These are phyloP conservation scores for Delia radicum DNA, from an alignment of 1,140 invertebrate genomes.

Conservation along the genomic window DNA sequence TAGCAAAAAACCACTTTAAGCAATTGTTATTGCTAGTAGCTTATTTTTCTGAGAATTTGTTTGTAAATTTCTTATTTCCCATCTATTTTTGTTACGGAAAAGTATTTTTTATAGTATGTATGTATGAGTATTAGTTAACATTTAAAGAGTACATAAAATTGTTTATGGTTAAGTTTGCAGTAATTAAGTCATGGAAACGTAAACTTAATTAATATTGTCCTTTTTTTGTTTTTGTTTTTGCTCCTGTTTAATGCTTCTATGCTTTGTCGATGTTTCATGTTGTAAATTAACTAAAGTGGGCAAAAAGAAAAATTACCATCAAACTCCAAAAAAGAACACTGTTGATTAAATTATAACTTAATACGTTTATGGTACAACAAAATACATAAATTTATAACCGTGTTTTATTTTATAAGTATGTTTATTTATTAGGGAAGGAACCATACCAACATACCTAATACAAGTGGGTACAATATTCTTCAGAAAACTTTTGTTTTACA, in stretches of 20 bases:
- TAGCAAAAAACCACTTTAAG: too few relatives aligned
- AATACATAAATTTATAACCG: neutral
- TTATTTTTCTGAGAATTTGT: too few relatives aligned
- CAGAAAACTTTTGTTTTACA: too few relatives aligned
- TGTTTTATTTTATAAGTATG: neutral
- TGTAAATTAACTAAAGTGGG: neutral
- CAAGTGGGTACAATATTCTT: too few relatives aligned
- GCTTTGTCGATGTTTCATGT: neutral
- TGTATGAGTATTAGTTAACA: neutral
- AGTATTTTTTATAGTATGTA: neutral
- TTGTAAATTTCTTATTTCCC: too few relatives aligned
- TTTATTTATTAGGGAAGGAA: neutral
- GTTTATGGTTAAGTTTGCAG: neutral
- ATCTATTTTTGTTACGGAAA: too few relatives aligned
- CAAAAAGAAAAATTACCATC: neutral
- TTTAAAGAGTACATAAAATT: neutral
- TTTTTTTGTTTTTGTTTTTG: neutral
- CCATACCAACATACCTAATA: too few relatives aligned
- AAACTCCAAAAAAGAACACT: neutral
- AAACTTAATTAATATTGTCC: slow-evolving; percentile 2
- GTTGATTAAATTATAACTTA: neutral
- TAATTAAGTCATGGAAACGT: neutral
- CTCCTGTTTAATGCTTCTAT: neutral
- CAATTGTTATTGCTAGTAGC: too few relatives aligned
- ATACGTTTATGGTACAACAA: neutral